phyloP scores from a whole-genome alignment of 1,140 invertebrate species.

The Solenopsis fugax region DNA sequence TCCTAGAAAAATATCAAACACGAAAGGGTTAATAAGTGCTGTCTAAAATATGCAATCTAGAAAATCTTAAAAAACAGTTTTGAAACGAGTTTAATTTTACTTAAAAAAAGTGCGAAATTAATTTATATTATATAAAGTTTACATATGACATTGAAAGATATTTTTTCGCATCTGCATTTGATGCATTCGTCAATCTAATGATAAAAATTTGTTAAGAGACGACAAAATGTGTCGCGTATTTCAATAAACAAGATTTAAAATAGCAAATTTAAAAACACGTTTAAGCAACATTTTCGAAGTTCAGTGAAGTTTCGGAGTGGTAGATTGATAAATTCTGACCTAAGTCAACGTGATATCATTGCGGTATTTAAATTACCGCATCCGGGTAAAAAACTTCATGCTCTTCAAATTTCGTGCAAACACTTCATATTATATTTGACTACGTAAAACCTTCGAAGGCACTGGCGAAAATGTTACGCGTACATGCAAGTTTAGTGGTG shows the following conservation, averaged over 20 bases:
- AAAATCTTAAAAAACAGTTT: slow-evolving; percentile 31
- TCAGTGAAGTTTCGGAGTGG: not conserved
- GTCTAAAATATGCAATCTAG: slow-evolving; percentile 10
- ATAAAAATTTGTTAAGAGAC: not conserved
- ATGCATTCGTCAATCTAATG: not conserved
- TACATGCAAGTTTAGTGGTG: not conserved
- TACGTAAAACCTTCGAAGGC: not conserved
- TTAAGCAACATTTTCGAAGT: not conserved
- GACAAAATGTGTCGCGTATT: no score
- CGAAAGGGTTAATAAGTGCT: no score
- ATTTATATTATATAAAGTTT: slow-evolving; percentile 6
- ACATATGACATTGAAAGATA: not conserved
- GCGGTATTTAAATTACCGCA: no score
- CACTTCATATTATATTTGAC: no score
- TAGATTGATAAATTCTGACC: not conserved
- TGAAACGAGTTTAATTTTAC: not conserved
- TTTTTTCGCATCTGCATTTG: not conserved
- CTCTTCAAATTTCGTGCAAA: no score
- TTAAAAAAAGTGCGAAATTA: slow-evolving; percentile 12
- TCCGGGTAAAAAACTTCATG: no score
- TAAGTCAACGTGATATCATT: not conserved
- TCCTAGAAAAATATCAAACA: no score
- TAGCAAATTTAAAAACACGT: not conserved
- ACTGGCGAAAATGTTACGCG: slow-evolving; percentile 17
- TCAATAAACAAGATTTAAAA: slow-evolving; percentile 17